Evolutionary conservation across 2,888 invertebrate genomes (phyloP).

Genomic region (Scaptomyza caliginosa): DNA sequence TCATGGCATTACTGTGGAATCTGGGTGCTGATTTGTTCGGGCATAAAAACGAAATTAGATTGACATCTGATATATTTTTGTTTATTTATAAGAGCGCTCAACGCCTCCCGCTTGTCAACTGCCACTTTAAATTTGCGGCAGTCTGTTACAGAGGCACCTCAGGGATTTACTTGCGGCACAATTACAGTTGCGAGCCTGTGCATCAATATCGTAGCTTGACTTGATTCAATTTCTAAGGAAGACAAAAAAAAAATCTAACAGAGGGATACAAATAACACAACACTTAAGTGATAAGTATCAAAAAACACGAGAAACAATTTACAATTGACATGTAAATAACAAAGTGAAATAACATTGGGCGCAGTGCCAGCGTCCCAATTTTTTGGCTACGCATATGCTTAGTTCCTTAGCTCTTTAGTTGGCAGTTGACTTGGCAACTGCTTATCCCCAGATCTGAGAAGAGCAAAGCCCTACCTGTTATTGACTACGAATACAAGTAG

Average conservation of each 20-base stretch:
- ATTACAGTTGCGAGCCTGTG: conserved; percentile 31
- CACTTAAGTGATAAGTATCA: conserved; percentile 73
- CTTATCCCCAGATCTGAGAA: background rate
- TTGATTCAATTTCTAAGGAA: conserved; percentile 62
- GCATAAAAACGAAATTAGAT: conserved; percentile 79
- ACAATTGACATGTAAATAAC: conserved; percentile 73
- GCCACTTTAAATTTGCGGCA: conserved; percentile 63
- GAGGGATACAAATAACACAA: conserved; percentile 47
- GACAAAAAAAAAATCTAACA: conserved; percentile 12
- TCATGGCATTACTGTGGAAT: conserved; percentile 45
- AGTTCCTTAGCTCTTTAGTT: background rate
- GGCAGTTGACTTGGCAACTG: conserved; percentile 46
- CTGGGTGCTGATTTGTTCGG: conserved; percentile 55
- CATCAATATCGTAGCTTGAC: conserved; percentile 63
- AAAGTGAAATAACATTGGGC: background rate
- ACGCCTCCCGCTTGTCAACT: conserved; percentile 40
- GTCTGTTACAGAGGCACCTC: conserved; percentile 65
- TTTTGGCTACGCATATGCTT: background rate
- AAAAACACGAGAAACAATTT: conserved; percentile 74
- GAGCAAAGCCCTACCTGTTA: background rate
- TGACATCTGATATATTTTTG: conserved; percentile 74
- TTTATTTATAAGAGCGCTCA: conserved; percentile 50
- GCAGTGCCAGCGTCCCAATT: background rate
- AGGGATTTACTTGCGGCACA: conserved; percentile 43
- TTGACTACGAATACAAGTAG: conserved; percentile 5